Conservation (phyloP, 2,888 invertebrate genomes). For the Nomada goodeniana region DNA sequence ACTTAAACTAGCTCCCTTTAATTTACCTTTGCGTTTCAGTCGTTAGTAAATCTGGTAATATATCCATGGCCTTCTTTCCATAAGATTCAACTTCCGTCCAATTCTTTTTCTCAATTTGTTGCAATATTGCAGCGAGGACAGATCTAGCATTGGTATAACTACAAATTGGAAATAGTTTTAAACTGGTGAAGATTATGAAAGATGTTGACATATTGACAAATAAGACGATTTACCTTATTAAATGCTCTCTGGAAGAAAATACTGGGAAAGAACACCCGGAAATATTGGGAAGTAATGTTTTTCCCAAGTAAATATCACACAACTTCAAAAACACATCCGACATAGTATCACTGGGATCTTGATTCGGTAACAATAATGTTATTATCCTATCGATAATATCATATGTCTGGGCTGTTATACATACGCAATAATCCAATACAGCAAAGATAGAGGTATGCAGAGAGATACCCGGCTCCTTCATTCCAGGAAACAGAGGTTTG, state of each 20-base stretch:
- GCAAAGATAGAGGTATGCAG: constrained; percentile 58
- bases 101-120: constrained; percentile 71
- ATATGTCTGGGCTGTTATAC: constrained; percentile 66
- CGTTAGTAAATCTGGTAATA: constrained; percentile 52
- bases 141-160: constrained; percentile 74
- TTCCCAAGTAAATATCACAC: constrained; percentile 69
- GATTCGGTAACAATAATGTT: constrained; percentile 75
- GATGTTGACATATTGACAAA: no score
- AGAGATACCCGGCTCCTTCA: constrained; percentile 66
- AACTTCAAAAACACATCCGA: constrained; percentile 73
- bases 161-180: constrained; percentile 36
- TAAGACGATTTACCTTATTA: constrained; percentile 68
- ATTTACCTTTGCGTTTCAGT: constrained; percentile 50
- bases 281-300: constrained; percentile 71
- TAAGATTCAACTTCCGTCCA: constrained; percentile 70
- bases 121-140: constrained; percentile 51
- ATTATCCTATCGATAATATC: constrained; percentile 75
- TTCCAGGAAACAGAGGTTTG: constrained; percentile 74
- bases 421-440: constrained; percentile 71
- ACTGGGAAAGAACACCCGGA: constrained; percentile 74
- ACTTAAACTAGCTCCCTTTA: background rate
- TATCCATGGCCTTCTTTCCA: constrained; percentile 73
- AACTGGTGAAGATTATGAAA: background rate
- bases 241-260: constrained; percentile 73
- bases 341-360: constrained; percentile 71